Conservation (phyloP, 2,797 vertebrate species). For the Characodon lateralis region DNA sequence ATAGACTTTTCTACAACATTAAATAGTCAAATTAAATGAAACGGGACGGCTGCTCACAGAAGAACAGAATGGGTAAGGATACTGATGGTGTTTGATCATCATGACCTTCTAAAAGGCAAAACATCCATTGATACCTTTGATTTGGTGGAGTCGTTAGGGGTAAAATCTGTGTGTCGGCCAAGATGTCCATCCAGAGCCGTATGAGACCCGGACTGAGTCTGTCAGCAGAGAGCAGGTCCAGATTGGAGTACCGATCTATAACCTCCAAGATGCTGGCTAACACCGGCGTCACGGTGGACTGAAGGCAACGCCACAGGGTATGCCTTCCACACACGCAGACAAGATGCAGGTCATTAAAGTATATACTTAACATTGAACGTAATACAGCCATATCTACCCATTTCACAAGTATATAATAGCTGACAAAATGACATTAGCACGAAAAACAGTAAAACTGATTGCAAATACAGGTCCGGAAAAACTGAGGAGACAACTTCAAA, state of each 20-base stretch:
- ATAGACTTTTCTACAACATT: not conserved
- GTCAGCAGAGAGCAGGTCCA: conserved; percentile 68
- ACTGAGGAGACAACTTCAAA: not conserved
- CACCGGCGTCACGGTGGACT: conserved; percentile 70
- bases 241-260: conserved; percentile 75
- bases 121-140: conserved; percentile 56
- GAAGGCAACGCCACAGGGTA: conserved; percentile 81
- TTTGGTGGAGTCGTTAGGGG: conserved; percentile 49
- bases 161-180: conserved; percentile 73
- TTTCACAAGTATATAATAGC: not conserved
- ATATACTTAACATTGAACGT: not conserved
- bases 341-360: not conserved
- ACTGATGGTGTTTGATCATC: too few species aligned
- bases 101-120: not conserved
- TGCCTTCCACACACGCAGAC: conserved; percentile 57
- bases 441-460: not conserved
- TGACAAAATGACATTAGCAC: not conserved
- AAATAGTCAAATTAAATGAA: not conserved
- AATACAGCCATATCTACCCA: not conserved
- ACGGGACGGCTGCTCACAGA: not conserved
- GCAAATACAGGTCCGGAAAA: not conserved
- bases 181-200: conserved; percentile 78
- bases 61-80: not conserved
- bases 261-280: conserved; percentile 74
- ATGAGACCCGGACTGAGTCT: conserved; percentile 56